phyloP scores from a whole-genome alignment of 2,113 vertebrate species.

The Lepisosteus oculatus region DNA sequence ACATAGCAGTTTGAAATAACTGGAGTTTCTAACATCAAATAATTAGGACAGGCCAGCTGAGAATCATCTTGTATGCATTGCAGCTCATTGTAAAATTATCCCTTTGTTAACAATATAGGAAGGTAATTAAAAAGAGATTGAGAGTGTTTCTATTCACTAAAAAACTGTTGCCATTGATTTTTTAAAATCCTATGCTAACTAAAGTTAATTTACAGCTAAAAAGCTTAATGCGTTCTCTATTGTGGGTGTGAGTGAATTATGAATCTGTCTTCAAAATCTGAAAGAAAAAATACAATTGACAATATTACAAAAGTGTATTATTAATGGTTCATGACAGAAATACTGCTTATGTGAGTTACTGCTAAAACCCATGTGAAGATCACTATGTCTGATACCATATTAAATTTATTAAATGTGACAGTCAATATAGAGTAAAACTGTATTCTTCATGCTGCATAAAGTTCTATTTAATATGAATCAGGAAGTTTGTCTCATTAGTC shows the following conservation, averaged over 20 bases:
- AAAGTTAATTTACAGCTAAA: constrained; percentile 12
- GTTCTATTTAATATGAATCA: constrained; percentile 17
- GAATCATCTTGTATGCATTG: constrained; percentile 58
- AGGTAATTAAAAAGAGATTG: constrained; percentile 65
- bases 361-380: constrained; percentile 8
- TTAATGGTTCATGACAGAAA: constrained; percentile 15
- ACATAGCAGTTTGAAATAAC: constrained; percentile 69
- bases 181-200: constrained; percentile 11
- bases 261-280: background rate
- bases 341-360: constrained; percentile 16
- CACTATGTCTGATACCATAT: constrained; percentile 13
- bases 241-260: constrained; percentile 16
- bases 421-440: constrained; percentile 9
- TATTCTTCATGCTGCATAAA: constrained; percentile 9
- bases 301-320: constrained; percentile 18
- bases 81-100: constrained; percentile 50
- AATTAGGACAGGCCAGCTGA: constrained; percentile 70
- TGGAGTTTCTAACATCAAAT: constrained; percentile 52
- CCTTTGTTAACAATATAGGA: constrained; percentile 58
- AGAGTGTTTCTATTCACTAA: constrained; percentile 47
- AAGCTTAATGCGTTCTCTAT: constrained; percentile 2
- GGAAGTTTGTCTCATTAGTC: constrained; percentile 11
- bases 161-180: constrained; percentile 44
- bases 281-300: constrained; percentile 18
- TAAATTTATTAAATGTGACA: constrained; percentile 24